Evolutionary conservation across 2,113 vertebrate species (phyloP).

Genomic region (pig (Sus scrofa)): DNA sequence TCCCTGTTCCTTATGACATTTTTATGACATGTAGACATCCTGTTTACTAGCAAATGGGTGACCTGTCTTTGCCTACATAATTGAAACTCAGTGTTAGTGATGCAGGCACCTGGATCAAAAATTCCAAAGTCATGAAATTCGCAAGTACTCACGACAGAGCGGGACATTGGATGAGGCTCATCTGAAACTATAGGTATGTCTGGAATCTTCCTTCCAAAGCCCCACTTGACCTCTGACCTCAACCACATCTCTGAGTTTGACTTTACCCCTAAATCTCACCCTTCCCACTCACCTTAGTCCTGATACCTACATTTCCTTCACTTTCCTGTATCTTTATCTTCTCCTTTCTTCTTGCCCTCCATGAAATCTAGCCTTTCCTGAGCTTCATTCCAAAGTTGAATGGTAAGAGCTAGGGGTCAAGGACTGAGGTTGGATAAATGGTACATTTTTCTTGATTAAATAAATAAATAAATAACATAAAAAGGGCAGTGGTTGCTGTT

Average conservation of each 20-base stretch:
- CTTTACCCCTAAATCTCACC: background rate
- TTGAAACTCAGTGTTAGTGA: background rate
- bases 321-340: background rate
- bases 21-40: background rate
- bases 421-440: background rate
- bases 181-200: background rate
- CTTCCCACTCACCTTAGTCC: background rate
- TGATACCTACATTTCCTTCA: background rate
- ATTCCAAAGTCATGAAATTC: background rate
- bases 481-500: background rate
- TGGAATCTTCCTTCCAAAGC: background rate
- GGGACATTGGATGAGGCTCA: fast-evolving
- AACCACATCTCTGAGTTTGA: background rate
- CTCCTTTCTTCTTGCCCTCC: background rate
- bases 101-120: background rate
- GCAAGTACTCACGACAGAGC: background rate
- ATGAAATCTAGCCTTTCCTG: background rate
- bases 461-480: background rate
- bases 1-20: background rate
- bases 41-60: background rate
- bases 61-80: background rate
- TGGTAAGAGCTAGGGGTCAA: background rate
- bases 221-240: background rate
- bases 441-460: background rate
- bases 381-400: background rate